A percentile compares a stretch with the other conserved stretches of the same genome.
phyloP scores from a whole-genome alignment of 2,797 vertebrate species.

The Apodemus agrarius region DNA sequence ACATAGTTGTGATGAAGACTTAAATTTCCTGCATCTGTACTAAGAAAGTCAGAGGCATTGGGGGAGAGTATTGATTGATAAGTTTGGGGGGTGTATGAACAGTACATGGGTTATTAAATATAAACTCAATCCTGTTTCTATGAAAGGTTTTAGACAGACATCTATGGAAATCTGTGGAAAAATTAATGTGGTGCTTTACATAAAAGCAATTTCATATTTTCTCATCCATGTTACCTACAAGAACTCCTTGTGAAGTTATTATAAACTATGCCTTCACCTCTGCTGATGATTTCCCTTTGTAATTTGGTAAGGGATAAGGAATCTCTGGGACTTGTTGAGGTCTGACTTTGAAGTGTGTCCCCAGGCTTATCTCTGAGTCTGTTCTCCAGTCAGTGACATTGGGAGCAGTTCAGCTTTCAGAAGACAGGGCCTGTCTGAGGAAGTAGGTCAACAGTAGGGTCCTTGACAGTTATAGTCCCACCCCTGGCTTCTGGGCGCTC shows the following conservation, averaged over 20 bases:
- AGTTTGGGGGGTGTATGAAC: not conserved
- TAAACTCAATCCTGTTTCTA: not conserved
- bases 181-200: not conserved
- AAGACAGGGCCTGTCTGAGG: not conserved
- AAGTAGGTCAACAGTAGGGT: not conserved
- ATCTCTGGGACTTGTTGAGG: not conserved
- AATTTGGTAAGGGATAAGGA: not conserved
- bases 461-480: too few relatives aligned
- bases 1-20: not conserved
- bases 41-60: not conserved
- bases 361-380: not conserved
- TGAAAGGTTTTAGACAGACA: not conserved
- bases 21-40: not conserved
- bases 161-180: not conserved
- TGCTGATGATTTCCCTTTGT: not conserved
- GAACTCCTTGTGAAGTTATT: not conserved
- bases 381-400: not conserved
- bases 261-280: not conserved
- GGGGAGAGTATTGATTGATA: not conserved
- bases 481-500: too few relatives aligned
- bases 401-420: not conserved
- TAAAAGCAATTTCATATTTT: constrained; percentile 13
- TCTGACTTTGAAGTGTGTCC: not conserved
- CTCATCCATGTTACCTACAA: not conserved
- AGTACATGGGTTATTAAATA: not conserved